A percentile compares a stretch with the other conserved stretches of the same genome.
Conservation (phyloP, 2,113 vertebrate species). For the Eidolon helvum region DNA sequence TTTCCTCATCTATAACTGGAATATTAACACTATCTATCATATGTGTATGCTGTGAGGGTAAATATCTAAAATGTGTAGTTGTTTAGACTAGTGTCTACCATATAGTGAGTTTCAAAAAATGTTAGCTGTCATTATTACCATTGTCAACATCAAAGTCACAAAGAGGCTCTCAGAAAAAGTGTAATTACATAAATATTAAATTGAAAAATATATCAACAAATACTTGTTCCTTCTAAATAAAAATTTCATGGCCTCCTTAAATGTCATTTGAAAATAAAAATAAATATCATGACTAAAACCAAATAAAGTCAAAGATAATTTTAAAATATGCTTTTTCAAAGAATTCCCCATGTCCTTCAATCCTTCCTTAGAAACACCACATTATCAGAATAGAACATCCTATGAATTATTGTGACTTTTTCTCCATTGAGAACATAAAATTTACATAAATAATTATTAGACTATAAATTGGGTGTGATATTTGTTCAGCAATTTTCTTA, state of each 20-base stretch:
- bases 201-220: constrained; percentile 1
- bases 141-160: not conserved
- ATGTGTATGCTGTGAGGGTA: not conserved
- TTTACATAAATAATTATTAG: constrained; percentile 18
- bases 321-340: not conserved
- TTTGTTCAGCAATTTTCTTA: not conserved
- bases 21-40: not conserved
- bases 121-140: not conserved
- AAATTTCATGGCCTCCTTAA: not conserved
- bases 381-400: not conserved
- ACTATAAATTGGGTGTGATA: not conserved
- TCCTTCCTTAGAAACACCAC: not conserved
- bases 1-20: not conserved
- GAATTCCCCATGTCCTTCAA: not conserved
- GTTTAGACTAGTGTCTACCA: not conserved
- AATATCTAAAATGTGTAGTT: not conserved
- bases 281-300: not conserved
- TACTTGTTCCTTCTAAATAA: not conserved
- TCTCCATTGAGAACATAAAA: not conserved
- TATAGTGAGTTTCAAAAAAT: not conserved
- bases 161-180: not conserved
- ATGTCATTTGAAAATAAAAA: constrained; percentile 16
- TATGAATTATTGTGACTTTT: not conserved
- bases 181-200: not conserved
- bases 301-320: not conserved